Evolutionary conservation across 2,113 vertebrate species (phyloP).

Genomic region (Bos indicus): DNA sequence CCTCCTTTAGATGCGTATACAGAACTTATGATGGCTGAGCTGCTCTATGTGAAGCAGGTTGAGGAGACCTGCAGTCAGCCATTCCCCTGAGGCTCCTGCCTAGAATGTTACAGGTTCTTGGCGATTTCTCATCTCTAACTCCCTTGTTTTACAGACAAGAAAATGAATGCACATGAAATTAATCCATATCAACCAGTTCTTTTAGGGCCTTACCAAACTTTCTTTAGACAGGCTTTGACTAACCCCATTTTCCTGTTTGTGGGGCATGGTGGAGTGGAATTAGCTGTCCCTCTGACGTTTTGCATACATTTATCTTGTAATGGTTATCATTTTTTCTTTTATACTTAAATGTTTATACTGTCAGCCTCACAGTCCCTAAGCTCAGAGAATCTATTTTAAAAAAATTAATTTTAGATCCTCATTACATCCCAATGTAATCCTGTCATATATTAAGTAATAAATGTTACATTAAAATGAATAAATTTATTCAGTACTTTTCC

Average conservation of each 20-base stretch:
- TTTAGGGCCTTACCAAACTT: background rate
- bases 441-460: background rate
- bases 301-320: background rate
- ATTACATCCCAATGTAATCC: background rate
- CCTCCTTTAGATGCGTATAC: background rate
- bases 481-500: background rate
- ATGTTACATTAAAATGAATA: constrained; percentile 1
- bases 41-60: background rate
- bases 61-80: background rate
- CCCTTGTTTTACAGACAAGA: background rate
- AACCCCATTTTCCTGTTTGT: background rate
- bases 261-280: background rate
- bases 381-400: background rate
- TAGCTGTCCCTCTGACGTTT: background rate
- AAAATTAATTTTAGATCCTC: background rate
- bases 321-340: background rate
- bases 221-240: background rate
- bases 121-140: background rate
- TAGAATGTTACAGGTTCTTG: background rate
- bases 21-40: background rate
- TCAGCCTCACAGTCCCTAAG: background rate
- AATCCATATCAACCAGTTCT: background rate
- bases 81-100: background rate
- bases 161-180: background rate
- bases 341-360: background rate